phyloP scores from a whole-genome alignment of 2,888 invertebrate genomes.

The Lordiphosa fenestrarum region DNA sequence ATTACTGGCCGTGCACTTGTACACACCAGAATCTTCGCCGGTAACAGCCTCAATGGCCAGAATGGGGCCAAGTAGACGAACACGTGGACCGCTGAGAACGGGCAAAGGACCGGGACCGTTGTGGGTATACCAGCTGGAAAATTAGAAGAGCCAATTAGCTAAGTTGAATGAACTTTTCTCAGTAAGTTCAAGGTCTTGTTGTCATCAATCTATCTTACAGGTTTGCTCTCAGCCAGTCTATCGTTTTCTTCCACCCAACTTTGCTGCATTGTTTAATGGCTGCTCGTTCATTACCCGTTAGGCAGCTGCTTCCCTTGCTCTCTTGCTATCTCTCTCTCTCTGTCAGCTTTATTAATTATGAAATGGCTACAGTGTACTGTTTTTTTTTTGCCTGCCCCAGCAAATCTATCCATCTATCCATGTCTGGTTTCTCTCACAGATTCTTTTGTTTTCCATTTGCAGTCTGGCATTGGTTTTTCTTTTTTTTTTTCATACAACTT shows the following conservation, averaged over 20 bases:
- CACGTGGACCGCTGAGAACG: slow-evolving; percentile 84
- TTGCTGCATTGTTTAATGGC: slow-evolving; percentile 52
- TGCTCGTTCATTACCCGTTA: slow-evolving; percentile 61
- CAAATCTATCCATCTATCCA: slow-evolving; percentile 23
- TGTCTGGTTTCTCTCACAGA: slow-evolving; percentile 49
- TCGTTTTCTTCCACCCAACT: background rate
- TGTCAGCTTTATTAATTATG: slow-evolving; percentile 62
- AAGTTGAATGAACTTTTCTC: too few species aligned
- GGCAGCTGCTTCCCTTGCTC: slow-evolving; percentile 21
- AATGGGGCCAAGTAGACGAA: slow-evolving; percentile 85
- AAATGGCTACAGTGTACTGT: slow-evolving; percentile 55
- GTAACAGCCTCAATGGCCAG: slow-evolving; percentile 87
- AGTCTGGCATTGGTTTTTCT: slow-evolving; percentile 51
- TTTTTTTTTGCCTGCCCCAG: slow-evolving; percentile 37
- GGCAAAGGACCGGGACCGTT: slow-evolving; percentile 85
- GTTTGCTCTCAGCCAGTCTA: slow-evolving; percentile 10
- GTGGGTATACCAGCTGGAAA: slow-evolving; percentile 85
- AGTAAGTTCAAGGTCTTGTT: slow-evolving; percentile 32
- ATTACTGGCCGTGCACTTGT: slow-evolving; percentile 86
- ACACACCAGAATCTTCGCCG: slow-evolving; percentile 85
- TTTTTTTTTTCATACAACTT: slow-evolving; percentile 39
- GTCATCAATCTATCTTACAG: too few species aligned
- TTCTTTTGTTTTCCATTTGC: slow-evolving; percentile 61
- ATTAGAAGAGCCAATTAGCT: slow-evolving; percentile 3
- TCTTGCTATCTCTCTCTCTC: slow-evolving; percentile 3